Base-by-base conservation (phyloP, 2,113 vertebrate genomes). In the Ptychochromis oligacanthus region DNA sequence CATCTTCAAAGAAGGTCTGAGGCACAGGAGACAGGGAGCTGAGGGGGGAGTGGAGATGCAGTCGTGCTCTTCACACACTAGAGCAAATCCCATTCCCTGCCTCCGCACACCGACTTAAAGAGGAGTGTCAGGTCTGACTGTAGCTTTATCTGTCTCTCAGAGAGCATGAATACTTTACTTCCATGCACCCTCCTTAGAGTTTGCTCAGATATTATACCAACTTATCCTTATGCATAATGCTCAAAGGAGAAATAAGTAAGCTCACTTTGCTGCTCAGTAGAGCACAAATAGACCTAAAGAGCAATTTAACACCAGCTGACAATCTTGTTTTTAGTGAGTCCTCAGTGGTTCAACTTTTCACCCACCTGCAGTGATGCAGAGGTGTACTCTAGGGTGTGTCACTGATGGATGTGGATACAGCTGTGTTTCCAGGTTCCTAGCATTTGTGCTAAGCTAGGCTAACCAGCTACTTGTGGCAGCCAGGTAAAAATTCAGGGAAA, bases 1-100 rank as follows among this genome's bases (percentile, higher is more conserved):
- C 58, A 81, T 82, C 84, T 92, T 91, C 91, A 94, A 95, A 94
- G 90, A 64, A 17, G 26, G 55, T 75, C 77, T 77, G 80, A 88
- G 85, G 79, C 91, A 52, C 91, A 84, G 80, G 84, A 90, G 92
- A 88, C 80, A 7, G 40, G 59, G 81, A 77, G 90, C 78, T 74
- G 80, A 62, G 87, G 80, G 79, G 67, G 62, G 82, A 64, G 67
- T 17, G 58, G 54, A 77, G 79, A 60, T n/a, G 64, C 79, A 80
- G 89, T 90, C 61, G 74, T 82, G 79, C 75, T 91, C 91, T 77
- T 88, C 81, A 79, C 78, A 88, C 88, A 84, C 62, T n/a, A 52
- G 57, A 88, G 87, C 54, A 87, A 93, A 93, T 91, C 91, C 84
- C 78, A 86, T 85, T 87, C 65, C 72, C 86, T 81, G 64, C 85